Evolutionary conservation across 2,797 vertebrate genomes (phyloP).

Genomic region (Iguana delicatissima): DNA sequence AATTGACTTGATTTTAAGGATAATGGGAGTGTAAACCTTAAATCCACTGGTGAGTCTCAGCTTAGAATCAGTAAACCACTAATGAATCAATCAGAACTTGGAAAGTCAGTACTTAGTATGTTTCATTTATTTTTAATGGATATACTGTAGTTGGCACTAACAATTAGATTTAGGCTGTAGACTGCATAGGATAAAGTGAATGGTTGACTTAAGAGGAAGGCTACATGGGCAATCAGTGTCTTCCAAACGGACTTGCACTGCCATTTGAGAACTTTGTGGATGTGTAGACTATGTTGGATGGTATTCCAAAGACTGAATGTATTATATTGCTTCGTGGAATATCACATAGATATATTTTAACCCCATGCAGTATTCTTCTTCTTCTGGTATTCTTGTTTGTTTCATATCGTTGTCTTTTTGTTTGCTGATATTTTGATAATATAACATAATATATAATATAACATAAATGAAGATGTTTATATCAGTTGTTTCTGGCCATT

Average conservation of each 20-base stretch:
- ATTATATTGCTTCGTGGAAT: background rate
- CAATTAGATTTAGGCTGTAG: background rate
- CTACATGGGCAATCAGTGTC: background rate
- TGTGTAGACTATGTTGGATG: background rate
- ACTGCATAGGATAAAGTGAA: background rate
- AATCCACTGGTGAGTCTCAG: too few species aligned
- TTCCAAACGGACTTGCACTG: background rate
- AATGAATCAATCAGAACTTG: too few species aligned
- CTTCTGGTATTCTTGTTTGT: background rate
- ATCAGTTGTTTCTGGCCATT: background rate
- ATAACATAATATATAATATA: background rate
- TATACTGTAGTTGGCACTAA: too few species aligned
- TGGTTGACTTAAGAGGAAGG: background rate
- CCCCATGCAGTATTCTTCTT: background rate
- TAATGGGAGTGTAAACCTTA: background rate
- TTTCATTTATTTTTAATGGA: too few species aligned
- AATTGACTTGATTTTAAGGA: background rate
- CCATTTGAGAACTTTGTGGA: background rate
- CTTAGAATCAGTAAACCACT: too few species aligned
- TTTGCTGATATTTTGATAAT: background rate
- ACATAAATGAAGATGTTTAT: background rate
- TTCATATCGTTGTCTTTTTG: background rate
- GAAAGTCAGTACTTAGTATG: too few species aligned
- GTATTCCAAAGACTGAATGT: background rate
- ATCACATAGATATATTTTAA: background rate